Evolutionary conservation across 2,888 invertebrate genomes (phyloP).

Genomic region (Embidobia sp.): DNA sequence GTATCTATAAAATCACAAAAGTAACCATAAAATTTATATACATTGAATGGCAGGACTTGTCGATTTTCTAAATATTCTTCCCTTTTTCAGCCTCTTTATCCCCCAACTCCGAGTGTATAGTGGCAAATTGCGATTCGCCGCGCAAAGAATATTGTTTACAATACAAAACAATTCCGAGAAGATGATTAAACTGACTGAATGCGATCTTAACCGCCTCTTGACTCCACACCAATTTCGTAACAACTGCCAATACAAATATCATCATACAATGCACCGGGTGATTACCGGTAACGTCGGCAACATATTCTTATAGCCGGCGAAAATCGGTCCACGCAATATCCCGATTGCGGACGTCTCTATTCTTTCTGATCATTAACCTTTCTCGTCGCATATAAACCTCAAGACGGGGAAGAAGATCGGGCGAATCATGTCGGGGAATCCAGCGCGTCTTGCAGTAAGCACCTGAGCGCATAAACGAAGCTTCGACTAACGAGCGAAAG

Average conservation of each 20-base stretch:
- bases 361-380: conserved; percentile 65
- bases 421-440: conserved; percentile 57
- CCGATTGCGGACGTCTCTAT: conserved; percentile 53
- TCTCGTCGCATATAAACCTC: conserved; percentile 50
- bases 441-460: conserved; percentile 67
- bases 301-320: conserved; percentile 15
- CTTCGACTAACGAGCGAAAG: conserved; percentile 74
- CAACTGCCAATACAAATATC: conserved; percentile 42
- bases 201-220: conserved; percentile 4
- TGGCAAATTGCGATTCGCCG: no score
- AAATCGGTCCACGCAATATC: conserved; percentile 42
- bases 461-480: conserved; percentile 71
- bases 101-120: no score
- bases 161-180: conserved; percentile 5
- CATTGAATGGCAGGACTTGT: no score
- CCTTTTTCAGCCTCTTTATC: no score
- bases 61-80: no score
- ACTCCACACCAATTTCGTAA: conserved; percentile 10
- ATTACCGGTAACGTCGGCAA: conserved; percentile 12
- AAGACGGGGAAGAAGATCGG: conserved; percentile 63
- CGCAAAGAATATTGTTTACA: no score
- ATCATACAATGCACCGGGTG: conserved; percentile 21
- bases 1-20: no score
- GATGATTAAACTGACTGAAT: conserved; percentile 9
- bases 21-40: no score